These are phyloP conservation scores for Phengaris arion DNA, from an alignment of 2,888 invertebrate species.

Conservation along the genomic window DNA sequence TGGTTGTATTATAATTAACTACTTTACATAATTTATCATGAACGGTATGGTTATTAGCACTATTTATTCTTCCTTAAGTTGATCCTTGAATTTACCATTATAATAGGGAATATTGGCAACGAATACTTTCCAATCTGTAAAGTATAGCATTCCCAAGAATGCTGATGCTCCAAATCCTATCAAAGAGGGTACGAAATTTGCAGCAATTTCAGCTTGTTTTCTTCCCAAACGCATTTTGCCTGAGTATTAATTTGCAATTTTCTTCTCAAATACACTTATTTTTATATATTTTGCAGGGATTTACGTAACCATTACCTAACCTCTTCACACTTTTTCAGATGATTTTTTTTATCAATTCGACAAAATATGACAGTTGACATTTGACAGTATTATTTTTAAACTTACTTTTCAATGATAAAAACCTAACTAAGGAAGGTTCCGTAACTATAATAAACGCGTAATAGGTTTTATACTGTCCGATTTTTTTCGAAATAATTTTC, in stretches of 20 bases:
- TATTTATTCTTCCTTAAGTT: conserved; percentile 49
- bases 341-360: too few relatives aligned
- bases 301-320: conserved; percentile 17
- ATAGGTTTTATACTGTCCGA: too few relatives aligned
- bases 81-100: conserved; percentile 83
- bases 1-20: conserved; percentile 15
- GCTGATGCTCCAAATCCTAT: conserved; percentile 83
- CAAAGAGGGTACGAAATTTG: conserved; percentile 77
- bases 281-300: not conserved
- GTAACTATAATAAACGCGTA: too few relatives aligned
- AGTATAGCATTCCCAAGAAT: conserved; percentile 81
- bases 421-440: too few relatives aligned
- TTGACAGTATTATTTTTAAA: too few relatives aligned
- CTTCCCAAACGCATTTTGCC: conserved; percentile 69
- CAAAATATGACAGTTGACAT: too few relatives aligned
- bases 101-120: conserved; percentile 87
- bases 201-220: conserved; percentile 80
- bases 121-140: conserved; percentile 89
- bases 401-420: too few relatives aligned
- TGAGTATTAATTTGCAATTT: not conserved
- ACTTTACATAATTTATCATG: conserved; percentile 21
- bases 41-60: conserved; percentile 6
- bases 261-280: not conserved
- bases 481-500: too few relatives aligned
- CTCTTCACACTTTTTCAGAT: not conserved